Base-by-base conservation (phyloP, 2,113 vertebrate species). In the Cyprinodon variegatus region DNA sequence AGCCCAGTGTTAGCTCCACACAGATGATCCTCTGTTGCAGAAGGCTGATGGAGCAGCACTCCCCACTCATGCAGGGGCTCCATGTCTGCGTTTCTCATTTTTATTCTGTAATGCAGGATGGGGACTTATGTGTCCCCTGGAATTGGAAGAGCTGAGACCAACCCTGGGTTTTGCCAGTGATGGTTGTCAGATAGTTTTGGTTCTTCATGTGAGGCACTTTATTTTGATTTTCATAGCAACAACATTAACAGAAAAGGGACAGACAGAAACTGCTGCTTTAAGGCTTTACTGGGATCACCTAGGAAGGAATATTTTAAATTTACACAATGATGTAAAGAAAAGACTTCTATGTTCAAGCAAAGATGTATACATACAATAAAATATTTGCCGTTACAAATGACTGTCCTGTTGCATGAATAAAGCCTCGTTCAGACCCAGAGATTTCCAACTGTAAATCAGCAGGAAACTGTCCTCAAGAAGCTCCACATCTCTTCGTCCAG, bases 91-190 rank as follows among this genome's bases (percentile, higher is more conserved):
- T 99, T 4, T 98, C 98, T 0, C 96, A 96, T 62, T 99, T 97
- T 85, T 99, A 97, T 91, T 97, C 97, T 0, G 96, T 99, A 43
- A 94, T 97, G 93, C 96, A 98, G 85, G 98, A 99, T 3, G 98
- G 98, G 67, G 97, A 99, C 84, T 88, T 99, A 3, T 98, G 96
- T 81, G 95, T 99, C 73, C 98, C 98, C 46, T 99, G 98, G 98
- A 95, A 99, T 84, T 99, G 96, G 96, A 97, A 97, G 86, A 90
- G 85, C 78, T 96, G 92, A 96, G 43, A 11, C n/a, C 43, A 36
- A 14, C 29, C 11, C 4, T 36, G 12, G 60, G 15, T 13, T 37
- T 12, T n/a, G 4, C 4, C 20, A 59, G 5, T 11, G 11, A 7
- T 11, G 5, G 43, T 45, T 29, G 29, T 29, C 29, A 29, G 1